Evolutionary conservation across 1,140 invertebrate species (phyloP), one percentile per base, ranked within the genome.

Genomic region (Tetragnatha versicolor): DNA sequence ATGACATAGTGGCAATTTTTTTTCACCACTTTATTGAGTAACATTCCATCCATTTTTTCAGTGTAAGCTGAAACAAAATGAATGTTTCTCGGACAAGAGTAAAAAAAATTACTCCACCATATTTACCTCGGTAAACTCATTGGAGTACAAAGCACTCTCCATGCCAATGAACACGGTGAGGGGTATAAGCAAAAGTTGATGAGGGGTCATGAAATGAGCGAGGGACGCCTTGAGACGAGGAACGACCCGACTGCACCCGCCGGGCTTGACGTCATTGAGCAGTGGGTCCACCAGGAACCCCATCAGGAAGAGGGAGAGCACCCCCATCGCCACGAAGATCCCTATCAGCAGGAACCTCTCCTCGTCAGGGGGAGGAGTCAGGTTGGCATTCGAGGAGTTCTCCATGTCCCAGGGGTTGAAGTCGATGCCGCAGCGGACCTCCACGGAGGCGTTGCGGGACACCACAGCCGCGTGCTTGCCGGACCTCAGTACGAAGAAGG

Each of bases 101-200:
- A n/a, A n/a, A n/a, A n/a, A n/a, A n/a, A n/a, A n/a, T n/a, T n/a
- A n/a, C n/a, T n/a, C n/a, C n/a, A n/a, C n/a, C n/a, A n/a, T 3
- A 47, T 20, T 47, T 89, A 94, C 93, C 89, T 93, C 93, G 6
- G 96, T 98, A 84, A 94, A 98, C 82, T 98, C 95, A 49, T 94
- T 95, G 10, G 93, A 92, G 78, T 98, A 94, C 87, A 98, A 98
- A 0, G 94, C 95, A 85, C 98, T 96, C 85, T 98, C 96, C 89
- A 98, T 93, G 60, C 96, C 97, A 82, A 96, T 98, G 91, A 94
- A 98, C 35, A 98, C 87, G 0, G 96, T 99, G 73, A 99, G 91
- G 0, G 96, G 95, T 82, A 98, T 96, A 7, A 99, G 89, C 4
- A 98, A 88, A 82, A 97, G 91, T 83, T 98, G 95, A 83, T 95